Base-by-base conservation (phyloP, 2,113 vertebrate species). In the Esox niger region DNA sequence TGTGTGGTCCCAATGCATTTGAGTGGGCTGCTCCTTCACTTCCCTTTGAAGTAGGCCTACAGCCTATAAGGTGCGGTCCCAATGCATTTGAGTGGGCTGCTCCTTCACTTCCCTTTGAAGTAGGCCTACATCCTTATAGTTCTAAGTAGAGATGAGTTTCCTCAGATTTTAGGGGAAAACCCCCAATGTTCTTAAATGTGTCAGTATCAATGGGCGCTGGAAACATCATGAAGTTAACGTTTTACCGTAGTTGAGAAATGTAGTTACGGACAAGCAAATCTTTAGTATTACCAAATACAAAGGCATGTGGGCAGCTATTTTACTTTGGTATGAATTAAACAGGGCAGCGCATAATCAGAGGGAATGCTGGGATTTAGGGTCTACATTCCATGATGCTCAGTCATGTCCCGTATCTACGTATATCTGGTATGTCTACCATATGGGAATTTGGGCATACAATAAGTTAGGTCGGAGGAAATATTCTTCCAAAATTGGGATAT, bases 1-100 rank as follows among this genome's bases (percentile, higher is more conserved):
- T 81, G 74, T 82, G 76, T 77, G 77, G 64, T 85, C 82, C 75
- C 76, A 68, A 59, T 72, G 74, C 70, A 73, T 66, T 79, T 79
- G 79, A 69, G 71, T 70, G 72, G 74, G 73, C 69, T 17, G 47
- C 26, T 75, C 65, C 62, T 62, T 52, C 23, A 55, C 32, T 68
- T 38, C 11, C 35, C 20, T 21, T 66, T 38, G 6, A 61, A 75
- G 64, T 73, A 54, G 46, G 38, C 38, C 38, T 55, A 17, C 17
- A 25, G 20, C 4, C 20, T 74, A 64, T 59, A 64, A 74, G 80
- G 74, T 82, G 76, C 75, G 77, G 64, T 85, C 82, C 75, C 76
- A 68, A 59, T 72, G 74, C 70, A 73, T 66, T 79, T 79, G 79
- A 69, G 71, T 70, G 72, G 74, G 73, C 69, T 17, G 47, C 26